Base-by-base conservation (phyloP, 2,113 vertebrate species). In the Lucifuga dentata region DNA sequence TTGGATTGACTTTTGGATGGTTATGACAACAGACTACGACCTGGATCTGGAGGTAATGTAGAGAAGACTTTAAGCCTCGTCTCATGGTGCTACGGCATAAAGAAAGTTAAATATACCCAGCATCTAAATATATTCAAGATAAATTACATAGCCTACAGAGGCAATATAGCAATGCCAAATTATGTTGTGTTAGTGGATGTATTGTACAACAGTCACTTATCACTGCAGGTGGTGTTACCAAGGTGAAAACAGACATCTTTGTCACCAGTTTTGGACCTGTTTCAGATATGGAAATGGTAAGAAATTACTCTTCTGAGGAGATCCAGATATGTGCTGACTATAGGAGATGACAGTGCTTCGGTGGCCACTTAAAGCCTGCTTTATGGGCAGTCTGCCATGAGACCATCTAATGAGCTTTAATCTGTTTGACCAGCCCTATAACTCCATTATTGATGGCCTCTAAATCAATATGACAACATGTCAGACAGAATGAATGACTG, bases 21-120 rank as follows among this genome's bases (percentile, higher is more conserved):
- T 36, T 98, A 98, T 59, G 96, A 98, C 90, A 98, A 96, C 74
- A 89, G 95, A 41, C 88, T 98, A 12, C 89, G 96, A 0, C 96
- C 96, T 1, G 96, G 96, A 64, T 96, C 96, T 68, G 95, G 94
- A 92, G 95, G 96, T 95, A 90, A 45, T 44, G 57, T 11, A 41
- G 20, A n/a, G 11, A 62, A 20, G 51, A 26, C 12, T 11, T 40
- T 19, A 35, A 59, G 2, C 12, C 5, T 26, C 24, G 7, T 19
- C 16, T 13, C 1, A 24, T 40, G 12, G 15, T 29, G 26, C 7
- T 29, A 29, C 7, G 26, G 3, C 26, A 29, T 29, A 29, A 3
- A 7, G 7, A 29, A 29, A 7, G 26, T 29, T 29, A 29, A 5
- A 29, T 29, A 29, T 5, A 7, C 7, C 26, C 3, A 29, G 3